Evolutionary conservation across 2,797 vertebrate species (phyloP).

Genomic region (Chelidonichthys spinosus): DNA sequence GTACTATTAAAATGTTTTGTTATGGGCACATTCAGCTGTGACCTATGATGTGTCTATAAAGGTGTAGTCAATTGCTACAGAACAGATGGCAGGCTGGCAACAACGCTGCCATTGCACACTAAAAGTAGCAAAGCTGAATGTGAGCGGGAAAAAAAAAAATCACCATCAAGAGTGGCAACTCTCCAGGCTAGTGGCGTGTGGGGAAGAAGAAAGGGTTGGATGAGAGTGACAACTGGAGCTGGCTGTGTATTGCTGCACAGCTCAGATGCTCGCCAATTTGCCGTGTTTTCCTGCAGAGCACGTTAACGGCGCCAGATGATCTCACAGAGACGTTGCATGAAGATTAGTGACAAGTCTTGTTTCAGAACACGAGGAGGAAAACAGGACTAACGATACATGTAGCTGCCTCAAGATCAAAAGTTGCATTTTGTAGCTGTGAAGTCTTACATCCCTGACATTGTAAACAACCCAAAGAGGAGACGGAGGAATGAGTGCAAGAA

Average conservation of each 20-base stretch:
- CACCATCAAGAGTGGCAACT: not conserved
- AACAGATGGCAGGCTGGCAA: not conserved
- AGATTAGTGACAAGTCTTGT: conserved; percentile 37
- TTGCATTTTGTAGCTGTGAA: conserved; percentile 30
- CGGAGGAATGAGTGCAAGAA: not conserved
- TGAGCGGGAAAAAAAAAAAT: not conserved
- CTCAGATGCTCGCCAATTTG: not conserved
- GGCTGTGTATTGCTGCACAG: not conserved
- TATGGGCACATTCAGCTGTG: not conserved
- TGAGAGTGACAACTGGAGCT: conserved; percentile 3
- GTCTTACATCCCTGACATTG: conserved; percentile 34
- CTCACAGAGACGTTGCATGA: not conserved
- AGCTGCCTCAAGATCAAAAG: conserved; percentile 33
- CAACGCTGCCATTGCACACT: not conserved
- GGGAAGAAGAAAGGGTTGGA: conserved; percentile 2
- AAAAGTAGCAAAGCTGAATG: conserved; percentile 5
- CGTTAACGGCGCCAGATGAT: not conserved
- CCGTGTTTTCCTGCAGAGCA: not conserved
- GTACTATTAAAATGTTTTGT: not conserved
- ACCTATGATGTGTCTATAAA: not conserved
- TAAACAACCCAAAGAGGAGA: conserved; percentile 40
- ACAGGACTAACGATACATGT: conserved; percentile 16
- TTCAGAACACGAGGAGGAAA: conserved; percentile 3
- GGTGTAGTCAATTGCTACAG: not conserved
- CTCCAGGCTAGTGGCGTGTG: not conserved